Evolutionary conservation across 2,797 vertebrate genomes (phyloP).

Genomic region (Melanitta fusca): DNA sequence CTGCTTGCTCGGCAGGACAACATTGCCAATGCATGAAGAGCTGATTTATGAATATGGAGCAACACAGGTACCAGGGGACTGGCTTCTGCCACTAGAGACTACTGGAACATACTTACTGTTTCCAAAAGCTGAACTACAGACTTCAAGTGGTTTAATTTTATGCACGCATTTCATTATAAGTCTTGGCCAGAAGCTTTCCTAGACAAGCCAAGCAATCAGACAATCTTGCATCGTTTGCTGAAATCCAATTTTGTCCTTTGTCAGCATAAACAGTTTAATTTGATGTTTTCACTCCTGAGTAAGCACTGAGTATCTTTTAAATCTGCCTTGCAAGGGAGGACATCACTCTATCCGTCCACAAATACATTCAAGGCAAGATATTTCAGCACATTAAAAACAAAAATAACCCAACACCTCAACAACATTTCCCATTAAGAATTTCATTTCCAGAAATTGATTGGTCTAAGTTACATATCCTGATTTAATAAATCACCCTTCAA

Average conservation of each 20-base stretch:
- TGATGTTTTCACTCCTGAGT: conserved; percentile 96
- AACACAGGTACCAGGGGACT: conserved; percentile 67
- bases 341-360: conserved; percentile 81
- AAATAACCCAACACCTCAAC: neutral
- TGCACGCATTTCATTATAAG: conserved; percentile 90
- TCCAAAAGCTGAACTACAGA: conserved; percentile 66
- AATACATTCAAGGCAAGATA: conserved; percentile 76
- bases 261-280: conserved; percentile 99
- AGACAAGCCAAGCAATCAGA: conserved; percentile 90
- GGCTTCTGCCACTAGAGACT: conserved; percentile 76
- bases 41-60: conserved; percentile 84
- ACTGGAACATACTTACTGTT: conserved; percentile 57
- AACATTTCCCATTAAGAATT: neutral
- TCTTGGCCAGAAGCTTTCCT: conserved; percentile 85
- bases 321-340: conserved; percentile 82
- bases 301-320: conserved; percentile 89
- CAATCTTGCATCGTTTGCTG: conserved; percentile 93
- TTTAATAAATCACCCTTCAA: neutral
- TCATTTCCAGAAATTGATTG: neutral
- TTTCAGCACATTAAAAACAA: conserved; percentile 34
- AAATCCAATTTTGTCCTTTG: conserved; percentile 95
- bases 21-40: conserved; percentile 71
- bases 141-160: conserved; percentile 86
- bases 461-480: neutral
- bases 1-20: conserved; percentile 71